Evolutionary conservation across 2,888 invertebrate genomes (phyloP).

Genomic region (Limenitis camilla): DNA sequence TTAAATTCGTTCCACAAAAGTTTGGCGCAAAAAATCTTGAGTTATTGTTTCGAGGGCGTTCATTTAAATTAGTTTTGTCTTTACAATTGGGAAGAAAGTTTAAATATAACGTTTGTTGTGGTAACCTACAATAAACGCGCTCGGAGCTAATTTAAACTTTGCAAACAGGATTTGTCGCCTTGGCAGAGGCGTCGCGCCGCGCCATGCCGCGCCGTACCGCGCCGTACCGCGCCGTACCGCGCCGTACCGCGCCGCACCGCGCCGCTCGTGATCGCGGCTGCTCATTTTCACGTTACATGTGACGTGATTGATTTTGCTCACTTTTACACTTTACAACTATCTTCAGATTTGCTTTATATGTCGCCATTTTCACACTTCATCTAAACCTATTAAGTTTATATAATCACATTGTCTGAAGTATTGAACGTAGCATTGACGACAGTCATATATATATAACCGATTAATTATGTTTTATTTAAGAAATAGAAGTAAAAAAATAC

Average conservation of each 20-base stretch:
- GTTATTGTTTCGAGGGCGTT: slow-evolving; percentile 19
- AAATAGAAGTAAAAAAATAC: no score
- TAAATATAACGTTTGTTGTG: slow-evolving; percentile 10
- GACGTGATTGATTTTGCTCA: background rate
- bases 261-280: slow-evolving; percentile 1
- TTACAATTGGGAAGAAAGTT: slow-evolving; percentile 6
- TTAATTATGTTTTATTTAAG: no score
- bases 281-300: background rate
- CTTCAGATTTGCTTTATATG: no score
- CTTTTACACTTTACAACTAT: background rate
- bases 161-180: slow-evolving; percentile 28
- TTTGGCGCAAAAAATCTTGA: slow-evolving; percentile 21
- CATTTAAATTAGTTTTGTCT: slow-evolving; percentile 19
- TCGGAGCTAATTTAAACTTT: slow-evolving; percentile 32
- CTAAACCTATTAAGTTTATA: no score
- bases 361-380: no score
- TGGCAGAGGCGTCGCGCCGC: background rate
- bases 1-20: slow-evolving; percentile 31
- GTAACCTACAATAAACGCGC: background rate
- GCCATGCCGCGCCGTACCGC: background rate
- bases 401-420: no score
- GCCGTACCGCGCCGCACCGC: background rate
- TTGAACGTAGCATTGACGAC: no score
- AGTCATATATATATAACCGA: no score
- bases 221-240: background rate